Conservation (phyloP, 2,113 vertebrate genomes). For the Myiopsitta monachus region DNA sequence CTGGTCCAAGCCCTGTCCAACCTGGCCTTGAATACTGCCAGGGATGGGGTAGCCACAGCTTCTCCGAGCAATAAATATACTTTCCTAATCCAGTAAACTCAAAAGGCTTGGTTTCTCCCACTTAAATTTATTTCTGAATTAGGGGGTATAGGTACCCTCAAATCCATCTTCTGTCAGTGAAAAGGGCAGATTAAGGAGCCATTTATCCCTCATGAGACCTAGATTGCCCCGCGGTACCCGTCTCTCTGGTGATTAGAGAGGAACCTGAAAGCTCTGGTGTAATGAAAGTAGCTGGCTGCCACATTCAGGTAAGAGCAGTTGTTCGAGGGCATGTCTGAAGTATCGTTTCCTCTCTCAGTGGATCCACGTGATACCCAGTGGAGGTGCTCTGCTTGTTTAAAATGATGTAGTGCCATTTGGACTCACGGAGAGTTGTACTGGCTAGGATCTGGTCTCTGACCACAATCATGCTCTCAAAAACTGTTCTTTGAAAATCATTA, state of each 20-base stretch:
- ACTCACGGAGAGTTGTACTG: neutral
- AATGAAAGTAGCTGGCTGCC: neutral
- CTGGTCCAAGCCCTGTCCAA: neutral
- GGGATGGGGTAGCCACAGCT: neutral
- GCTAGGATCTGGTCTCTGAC: neutral
- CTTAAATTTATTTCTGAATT: neutral
- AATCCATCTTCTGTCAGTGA: neutral
- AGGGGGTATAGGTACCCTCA: neutral
- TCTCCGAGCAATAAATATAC: neutral
- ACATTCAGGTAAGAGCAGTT: accelerated
- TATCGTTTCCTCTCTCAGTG: neutral
- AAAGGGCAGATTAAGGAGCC: neutral
- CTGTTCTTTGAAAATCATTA: neutral
- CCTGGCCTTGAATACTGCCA: neutral
- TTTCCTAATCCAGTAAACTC: neutral
- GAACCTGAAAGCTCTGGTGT: neutral
- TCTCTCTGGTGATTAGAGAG: neutral
- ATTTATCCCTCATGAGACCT: neutral
- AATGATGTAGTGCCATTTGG: accelerated
- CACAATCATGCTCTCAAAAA: neutral
- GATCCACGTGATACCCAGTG: neutral
- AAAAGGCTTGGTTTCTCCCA: neutral
- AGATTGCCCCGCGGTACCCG: neutral
- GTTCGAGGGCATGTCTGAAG: neutral
- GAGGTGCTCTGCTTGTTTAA: neutral